A percentile compares a stretch with the other conserved stretches of the same genome.
Conservation (phyloP, 1,140 invertebrate genomes). For the Patella vulgata region DNA sequence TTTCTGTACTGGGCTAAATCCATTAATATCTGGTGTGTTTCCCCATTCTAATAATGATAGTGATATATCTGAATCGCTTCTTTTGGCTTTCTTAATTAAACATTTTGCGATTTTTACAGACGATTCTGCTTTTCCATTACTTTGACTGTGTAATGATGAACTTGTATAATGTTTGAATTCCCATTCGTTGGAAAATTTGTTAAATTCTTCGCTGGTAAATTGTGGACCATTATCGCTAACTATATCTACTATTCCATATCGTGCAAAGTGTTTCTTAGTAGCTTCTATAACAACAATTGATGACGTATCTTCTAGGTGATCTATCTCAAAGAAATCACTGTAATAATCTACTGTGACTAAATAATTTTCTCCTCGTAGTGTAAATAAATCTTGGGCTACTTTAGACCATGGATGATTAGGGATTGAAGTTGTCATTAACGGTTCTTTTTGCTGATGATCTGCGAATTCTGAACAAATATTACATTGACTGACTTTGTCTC, state of each 20-base stretch:
- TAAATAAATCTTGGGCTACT: constrained; percentile 14
- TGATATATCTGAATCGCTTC: constrained; percentile 11
- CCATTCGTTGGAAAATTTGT: constrained; percentile 61
- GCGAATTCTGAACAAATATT: constrained; percentile 19
- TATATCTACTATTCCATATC: constrained; percentile 18
- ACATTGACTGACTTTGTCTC: constrained; percentile 23
- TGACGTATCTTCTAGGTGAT: constrained; percentile 8
- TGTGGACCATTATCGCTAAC: constrained; percentile 18
- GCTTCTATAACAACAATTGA: constrained; percentile 16
- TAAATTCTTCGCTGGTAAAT: constrained; percentile 14
- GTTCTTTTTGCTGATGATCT: constrained; percentile 17
- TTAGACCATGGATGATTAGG: constrained; percentile 9
- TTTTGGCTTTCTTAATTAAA: constrained; percentile 29
- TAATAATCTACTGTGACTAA: constrained; percentile 30
- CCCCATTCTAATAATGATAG: constrained; percentile 27
- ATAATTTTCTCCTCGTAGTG: constrained; percentile 1
- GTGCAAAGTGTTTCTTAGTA: constrained; percentile 20
- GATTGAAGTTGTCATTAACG: constrained; percentile 13
- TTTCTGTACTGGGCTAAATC: constrained; percentile 19
- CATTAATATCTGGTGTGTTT: constrained; percentile 16
- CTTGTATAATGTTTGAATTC: constrained; percentile 59
- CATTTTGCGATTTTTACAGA: constrained; percentile 32
- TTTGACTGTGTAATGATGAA: constrained; percentile 47
- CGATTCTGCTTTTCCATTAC: constrained; percentile 34
- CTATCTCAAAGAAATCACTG: constrained; percentile 27